Evolutionary conservation across 1,140 invertebrate genomes (phyloP).

Genomic region (Drosophila grimshawi): DNA sequence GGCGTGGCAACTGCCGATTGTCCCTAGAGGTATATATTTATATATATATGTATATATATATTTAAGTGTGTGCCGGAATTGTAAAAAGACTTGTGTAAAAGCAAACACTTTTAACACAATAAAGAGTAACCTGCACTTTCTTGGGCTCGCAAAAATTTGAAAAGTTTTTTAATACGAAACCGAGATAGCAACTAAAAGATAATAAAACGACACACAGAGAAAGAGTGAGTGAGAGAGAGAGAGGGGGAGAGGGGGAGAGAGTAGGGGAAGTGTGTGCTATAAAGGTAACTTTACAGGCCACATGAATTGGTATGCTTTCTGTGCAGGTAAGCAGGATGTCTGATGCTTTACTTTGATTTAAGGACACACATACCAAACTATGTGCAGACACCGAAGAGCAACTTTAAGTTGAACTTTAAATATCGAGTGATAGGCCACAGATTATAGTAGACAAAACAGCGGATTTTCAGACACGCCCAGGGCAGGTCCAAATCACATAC

Average conservation of each 20-base stretch:
- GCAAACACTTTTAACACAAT: constrained; percentile 77
- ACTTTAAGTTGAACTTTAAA: constrained; percentile 58
- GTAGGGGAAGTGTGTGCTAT: constrained; percentile 29
- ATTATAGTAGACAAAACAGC: constrained; percentile 11
- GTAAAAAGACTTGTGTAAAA: constrained; percentile 67
- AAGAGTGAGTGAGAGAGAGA: neutral
- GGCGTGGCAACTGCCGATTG: constrained; percentile 54
- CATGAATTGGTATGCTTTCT: constrained; percentile 39
- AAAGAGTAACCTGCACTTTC: constrained; percentile 74
- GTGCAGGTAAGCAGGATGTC: neutral
- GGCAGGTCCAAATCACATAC: constrained; percentile 5
- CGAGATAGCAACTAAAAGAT: constrained; percentile 6
- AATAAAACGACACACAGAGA: neutral
- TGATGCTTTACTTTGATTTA: neutral
- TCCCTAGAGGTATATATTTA: constrained; percentile 1
- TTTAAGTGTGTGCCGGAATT: constrained; percentile 27
- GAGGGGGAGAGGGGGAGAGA: neutral
- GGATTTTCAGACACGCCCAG: constrained; percentile 5
- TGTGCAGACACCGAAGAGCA: constrained; percentile 50
- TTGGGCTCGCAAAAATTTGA: constrained; percentile 71
- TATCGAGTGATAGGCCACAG: constrained; percentile 10
- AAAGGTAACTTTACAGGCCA: constrained; percentile 51
- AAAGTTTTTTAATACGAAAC: constrained; percentile 75
- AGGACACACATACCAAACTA: constrained; percentile 18
- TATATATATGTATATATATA: neutral